These are phyloP conservation scores for Drosophila lutescens DNA, from an alignment of 2,888 invertebrate species.

Conservation along the genomic window DNA sequence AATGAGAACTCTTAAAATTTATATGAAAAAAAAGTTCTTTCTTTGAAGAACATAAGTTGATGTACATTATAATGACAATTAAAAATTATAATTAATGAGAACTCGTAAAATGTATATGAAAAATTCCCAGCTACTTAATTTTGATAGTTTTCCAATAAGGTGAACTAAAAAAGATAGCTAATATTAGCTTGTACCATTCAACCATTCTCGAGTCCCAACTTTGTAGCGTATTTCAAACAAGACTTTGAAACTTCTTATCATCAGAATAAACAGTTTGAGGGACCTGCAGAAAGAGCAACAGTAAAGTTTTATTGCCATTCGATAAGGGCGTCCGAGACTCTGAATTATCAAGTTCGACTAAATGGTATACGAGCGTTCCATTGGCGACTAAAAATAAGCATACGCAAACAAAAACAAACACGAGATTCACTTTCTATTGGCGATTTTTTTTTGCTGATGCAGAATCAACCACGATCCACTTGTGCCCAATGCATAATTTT, in stretches of 20 bases:
- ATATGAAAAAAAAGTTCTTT: too few relatives aligned
- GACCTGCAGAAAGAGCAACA: slow-evolving; percentile 10
- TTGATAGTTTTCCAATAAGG: too few relatives aligned
- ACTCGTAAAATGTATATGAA: too few relatives aligned
- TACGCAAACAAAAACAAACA: slow-evolving; percentile 5
- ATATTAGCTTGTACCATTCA: too few relatives aligned
- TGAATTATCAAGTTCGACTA: slow-evolving; percentile 18
- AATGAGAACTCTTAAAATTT: too few relatives aligned
- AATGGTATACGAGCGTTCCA: slow-evolving; percentile 5
- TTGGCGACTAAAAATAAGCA: slow-evolving; percentile 14
- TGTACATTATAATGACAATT: too few relatives aligned
- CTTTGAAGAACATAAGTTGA: too few relatives aligned
- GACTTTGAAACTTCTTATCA: slow-evolving; percentile 7
- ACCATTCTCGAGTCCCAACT: too few relatives aligned
- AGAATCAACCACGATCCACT: slow-evolving; percentile 24
- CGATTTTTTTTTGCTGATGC: slow-evolving; percentile 8
- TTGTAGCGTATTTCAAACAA: not conserved
- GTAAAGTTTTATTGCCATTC: slow-evolving; percentile 12
- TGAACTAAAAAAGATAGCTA: too few relatives aligned
- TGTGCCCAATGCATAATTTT: slow-evolving; percentile 44
- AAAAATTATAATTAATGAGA: too few relatives aligned
- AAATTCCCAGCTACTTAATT: too few relatives aligned
- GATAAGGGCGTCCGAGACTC: slow-evolving; percentile 9
- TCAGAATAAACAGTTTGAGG: slow-evolving; percentile 13
- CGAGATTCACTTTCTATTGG: slow-evolving; percentile 38